Percentiles rank a stretch among this genome's conserved stretches.
These are phyloP conservation scores for Harpalus rufipes DNA, from an alignment of 2,888 invertebrate species.

Conservation along the genomic window DNA sequence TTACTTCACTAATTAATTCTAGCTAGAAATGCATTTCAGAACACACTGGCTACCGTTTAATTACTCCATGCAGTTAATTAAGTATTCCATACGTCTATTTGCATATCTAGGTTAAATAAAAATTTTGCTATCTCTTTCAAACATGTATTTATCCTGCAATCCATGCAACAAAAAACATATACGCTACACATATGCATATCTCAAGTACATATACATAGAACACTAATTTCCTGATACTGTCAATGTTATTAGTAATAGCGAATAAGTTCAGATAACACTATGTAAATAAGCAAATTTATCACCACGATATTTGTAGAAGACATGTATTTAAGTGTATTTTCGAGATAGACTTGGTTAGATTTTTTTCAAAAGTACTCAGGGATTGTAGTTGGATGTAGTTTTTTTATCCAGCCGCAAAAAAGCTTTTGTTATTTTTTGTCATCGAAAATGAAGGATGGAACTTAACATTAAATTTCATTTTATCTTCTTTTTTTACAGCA, in stretches of 20 bases:
- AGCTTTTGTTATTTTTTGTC: too few relatives aligned
- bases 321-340: too few relatives aligned
- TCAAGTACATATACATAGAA: background rate
- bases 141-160: slow-evolving; percentile 15
- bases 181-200: background rate
- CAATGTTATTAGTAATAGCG: background rate
- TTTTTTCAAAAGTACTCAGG: too few relatives aligned
- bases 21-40: background rate
- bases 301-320: background rate
- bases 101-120: slow-evolving; percentile 48
- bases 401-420: too few relatives aligned
- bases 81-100: slow-evolving; percentile 21
- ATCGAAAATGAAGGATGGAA: too few relatives aligned
- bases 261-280: background rate
- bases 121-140: slow-evolving; percentile 31
- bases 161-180: background rate
- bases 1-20: background rate
- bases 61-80: slow-evolving; percentile 21
- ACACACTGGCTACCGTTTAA: background rate
- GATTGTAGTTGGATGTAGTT: too few relatives aligned
- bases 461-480: too few relatives aligned
- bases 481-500: too few relatives aligned
- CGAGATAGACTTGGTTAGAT: too few relatives aligned
- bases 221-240: background rate
- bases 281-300: background rate